These are phyloP conservation scores for Drosophila sulfurigaster DNA, from an alignment of 1,140 invertebrate species.

Conservation along the genomic window DNA sequence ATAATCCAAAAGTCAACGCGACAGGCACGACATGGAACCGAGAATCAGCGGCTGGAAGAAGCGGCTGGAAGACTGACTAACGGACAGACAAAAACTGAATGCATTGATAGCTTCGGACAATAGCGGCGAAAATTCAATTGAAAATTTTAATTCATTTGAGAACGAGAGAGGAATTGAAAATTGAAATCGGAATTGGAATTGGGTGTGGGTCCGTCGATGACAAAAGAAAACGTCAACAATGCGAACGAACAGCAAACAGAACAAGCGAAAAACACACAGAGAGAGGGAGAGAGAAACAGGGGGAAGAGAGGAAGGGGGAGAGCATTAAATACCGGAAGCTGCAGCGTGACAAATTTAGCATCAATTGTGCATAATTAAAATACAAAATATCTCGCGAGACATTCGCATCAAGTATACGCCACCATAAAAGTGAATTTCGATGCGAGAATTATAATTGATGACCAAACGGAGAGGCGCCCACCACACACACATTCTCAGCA, in stretches of 20 bases:
- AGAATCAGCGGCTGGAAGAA: conserved; percentile 5
- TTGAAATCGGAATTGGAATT: conserved; percentile 38
- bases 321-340: conserved; percentile 72
- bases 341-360: conserved; percentile 77
- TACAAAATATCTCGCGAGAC: conserved; percentile 45
- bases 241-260: not conserved
- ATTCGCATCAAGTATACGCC: conserved; percentile 77
- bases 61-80: not conserved
- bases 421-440: conserved; percentile 73
- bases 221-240: conserved; percentile 34
- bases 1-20: conserved; percentile 70
- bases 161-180: conserved; percentile 38
- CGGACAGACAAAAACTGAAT: conserved; percentile 24
- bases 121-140: conserved; percentile 67
- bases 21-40: conserved; percentile 67
- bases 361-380: conserved; percentile 77
- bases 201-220: conserved; percentile 16
- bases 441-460: conserved; percentile 73
- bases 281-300: not conserved
- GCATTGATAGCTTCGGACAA: conserved; percentile 59
- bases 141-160: conserved; percentile 66
- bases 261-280: not conserved
- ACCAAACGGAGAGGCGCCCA: conserved; percentile 46
- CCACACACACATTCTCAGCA: conserved; percentile 14
- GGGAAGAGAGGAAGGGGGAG: not conserved